Evolutionary conservation across 2,797 vertebrate species (phyloP), one percentile per base, ranked within the genome.

Genomic region (Sebastes itinus): DNA sequence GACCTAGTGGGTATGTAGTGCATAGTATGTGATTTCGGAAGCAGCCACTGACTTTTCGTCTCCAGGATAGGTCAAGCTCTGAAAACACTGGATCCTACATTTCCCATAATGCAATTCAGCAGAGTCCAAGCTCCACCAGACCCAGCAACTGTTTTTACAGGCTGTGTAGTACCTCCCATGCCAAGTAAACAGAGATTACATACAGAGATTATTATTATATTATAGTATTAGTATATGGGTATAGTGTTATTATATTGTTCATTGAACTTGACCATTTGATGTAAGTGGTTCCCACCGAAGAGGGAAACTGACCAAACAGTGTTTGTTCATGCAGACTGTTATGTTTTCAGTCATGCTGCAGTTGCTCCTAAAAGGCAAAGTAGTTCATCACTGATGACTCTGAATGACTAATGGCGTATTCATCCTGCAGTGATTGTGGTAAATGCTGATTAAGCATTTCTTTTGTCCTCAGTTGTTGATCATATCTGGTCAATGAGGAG

Each of bases 341-440:
- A 7, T 78, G 58, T 75, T 79, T 78, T 74, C 72, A 75, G 69
- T 84, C 76, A 73, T 77, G 33, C 35, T 77, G 33, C 35, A 72
- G 25, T 72, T 72, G n/a, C 54, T 71, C 30, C 33, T 9, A 66
- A 76, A 32, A 71, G 33, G 27, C 69, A 76, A 73, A 73, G 59
- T 22, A 63, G 30, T 86, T 81, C 38, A 78, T 89, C 68, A 77
- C 71, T 69, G 38, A 67, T 52, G 61, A 66, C 78, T 68, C 25
- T 42, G 38, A 60, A 67, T 85, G 73, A 88, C 49, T 80, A 56
- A 78, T 83, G 16, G 46, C 1, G 2, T 63, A 25, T 63, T 72
- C 22, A 38, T 75, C 42, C 18, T 20, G 18, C 74, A 42, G 18
- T 18, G 16, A 74, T 78, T 82, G 61, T 84, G 68, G 62, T 56